Conservation (phyloP, 2,797 vertebrate species). For the Hoplostethus atlanticus region DNA sequence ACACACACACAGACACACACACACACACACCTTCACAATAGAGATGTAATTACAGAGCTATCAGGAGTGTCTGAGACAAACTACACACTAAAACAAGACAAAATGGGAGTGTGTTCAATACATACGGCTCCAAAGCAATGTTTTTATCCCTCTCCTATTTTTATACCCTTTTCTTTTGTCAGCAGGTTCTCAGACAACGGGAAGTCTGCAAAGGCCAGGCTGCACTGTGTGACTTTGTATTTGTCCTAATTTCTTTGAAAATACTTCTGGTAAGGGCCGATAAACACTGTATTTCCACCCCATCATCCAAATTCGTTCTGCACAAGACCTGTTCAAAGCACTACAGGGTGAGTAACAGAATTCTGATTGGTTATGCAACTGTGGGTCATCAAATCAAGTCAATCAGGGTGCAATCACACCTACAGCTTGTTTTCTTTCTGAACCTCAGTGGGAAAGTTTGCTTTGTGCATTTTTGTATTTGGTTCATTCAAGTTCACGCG, state of each 20-base stretch:
- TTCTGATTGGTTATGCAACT: conserved; percentile 3
- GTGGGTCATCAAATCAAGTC: too few species aligned
- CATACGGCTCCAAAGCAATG: conserved; percentile 40
- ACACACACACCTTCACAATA: too few species aligned
- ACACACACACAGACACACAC: too few species aligned
- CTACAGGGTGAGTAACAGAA: background rate
- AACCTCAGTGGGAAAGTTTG: too few species aligned
- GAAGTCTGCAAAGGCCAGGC: background rate
- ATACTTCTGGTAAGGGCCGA: conserved; percentile 19
- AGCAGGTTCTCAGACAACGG: too few species aligned
- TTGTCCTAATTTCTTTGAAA: conserved; percentile 31
- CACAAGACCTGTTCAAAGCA: background rate
- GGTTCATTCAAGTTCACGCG: too few species aligned
- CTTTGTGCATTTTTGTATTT: too few species aligned
- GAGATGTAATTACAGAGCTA: conserved; percentile 66
- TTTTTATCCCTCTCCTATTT: background rate
- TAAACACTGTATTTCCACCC: conserved; percentile 38
- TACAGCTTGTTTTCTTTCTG: too few species aligned
- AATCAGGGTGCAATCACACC: too few species aligned
- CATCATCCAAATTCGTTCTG: background rate
- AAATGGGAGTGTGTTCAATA: conserved; percentile 34
- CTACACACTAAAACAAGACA: conserved; percentile 29
- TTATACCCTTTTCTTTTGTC: too few species aligned
- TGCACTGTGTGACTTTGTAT: conserved; percentile 14
- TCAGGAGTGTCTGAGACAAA: conserved; percentile 50